These are phyloP conservation scores for Ptychodera flava DNA, from an alignment of 35 echinoderm and acorn worm genomes.

Conservation along the genomic window DNA sequence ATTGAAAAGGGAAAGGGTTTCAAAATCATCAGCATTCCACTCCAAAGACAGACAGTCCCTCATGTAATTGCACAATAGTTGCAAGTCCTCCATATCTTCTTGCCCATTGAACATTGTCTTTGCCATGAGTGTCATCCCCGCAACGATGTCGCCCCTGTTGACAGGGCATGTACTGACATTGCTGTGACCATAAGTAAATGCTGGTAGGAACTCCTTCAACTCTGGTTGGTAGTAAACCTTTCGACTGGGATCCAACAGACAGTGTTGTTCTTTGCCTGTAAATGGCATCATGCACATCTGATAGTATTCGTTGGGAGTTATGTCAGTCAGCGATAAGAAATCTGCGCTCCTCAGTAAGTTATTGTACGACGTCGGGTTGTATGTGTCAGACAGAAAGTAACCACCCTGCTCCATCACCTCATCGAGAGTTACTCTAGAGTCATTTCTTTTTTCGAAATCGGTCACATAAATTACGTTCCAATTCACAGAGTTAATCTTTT, in stretches of 20 bases:
- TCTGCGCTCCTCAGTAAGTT: not conserved
- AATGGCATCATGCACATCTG: not conserved
- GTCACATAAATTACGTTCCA: constrained; percentile 2
- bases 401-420: constrained; percentile 1
- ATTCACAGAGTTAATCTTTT: not conserved
- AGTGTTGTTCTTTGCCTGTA: not conserved
- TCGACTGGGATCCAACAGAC: not conserved
- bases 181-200: not conserved
- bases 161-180: not conserved
- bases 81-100: no score
- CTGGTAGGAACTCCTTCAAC: not conserved
- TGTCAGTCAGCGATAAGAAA: not conserved
- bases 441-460: not conserved
- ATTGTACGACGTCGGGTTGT: not conserved
- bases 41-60: no score
- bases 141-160: not conserved
- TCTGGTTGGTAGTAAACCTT: not conserved
- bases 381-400: not conserved
- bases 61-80: no score
- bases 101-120: no score
- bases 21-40: no score
- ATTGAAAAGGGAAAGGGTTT: no score
- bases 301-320: not conserved
- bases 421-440: not conserved
- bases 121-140: constrained; percentile 6